Percentiles rank a stretch among this genome's conserved stretches.
These are phyloP conservation scores for Sarcophaga caerulescens DNA, from an alignment of 2,888 invertebrate species.

Conservation along the genomic window DNA sequence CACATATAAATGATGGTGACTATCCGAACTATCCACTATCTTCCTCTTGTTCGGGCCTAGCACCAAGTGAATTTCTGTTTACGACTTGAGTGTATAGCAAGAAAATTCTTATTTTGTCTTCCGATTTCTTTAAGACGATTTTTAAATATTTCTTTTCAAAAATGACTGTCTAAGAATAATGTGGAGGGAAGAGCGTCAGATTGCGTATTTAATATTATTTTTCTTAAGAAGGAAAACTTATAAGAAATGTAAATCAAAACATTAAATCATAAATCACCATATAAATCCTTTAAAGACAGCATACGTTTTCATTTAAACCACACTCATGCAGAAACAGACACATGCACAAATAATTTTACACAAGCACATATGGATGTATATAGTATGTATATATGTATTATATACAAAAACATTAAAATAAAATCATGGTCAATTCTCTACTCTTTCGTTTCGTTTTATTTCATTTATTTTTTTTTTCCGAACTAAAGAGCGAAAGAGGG, in stretches of 20 bases:
- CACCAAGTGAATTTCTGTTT: too few relatives aligned
- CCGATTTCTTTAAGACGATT: too few relatives aligned
- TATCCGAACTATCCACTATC: too few relatives aligned
- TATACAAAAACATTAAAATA: slow-evolving; percentile 27
- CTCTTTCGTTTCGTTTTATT: slow-evolving; percentile 30
- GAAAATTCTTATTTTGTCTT: too few relatives aligned
- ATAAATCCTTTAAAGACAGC: slow-evolving; percentile 67
- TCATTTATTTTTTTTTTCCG: background rate
- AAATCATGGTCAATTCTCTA: slow-evolving; percentile 57
- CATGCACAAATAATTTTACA: background rate
- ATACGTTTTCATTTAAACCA: slow-evolving; percentile 55
- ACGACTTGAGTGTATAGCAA: too few relatives aligned
- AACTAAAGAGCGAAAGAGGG: too few relatives aligned
- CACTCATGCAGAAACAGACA: background rate
- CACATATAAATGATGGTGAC: too few relatives aligned
- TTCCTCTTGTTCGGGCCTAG: too few relatives aligned
- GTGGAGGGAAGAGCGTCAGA: too few relatives aligned
- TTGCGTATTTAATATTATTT: background rate
- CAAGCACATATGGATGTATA: too few relatives aligned
- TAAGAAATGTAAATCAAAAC: slow-evolving; percentile 66
- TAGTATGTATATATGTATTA: background rate
- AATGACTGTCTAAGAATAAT: too few relatives aligned
- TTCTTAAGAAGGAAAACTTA: background rate
- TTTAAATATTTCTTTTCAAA: too few relatives aligned
- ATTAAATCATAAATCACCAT: slow-evolving; percentile 66